Conservation (phyloP, 2,888 invertebrate species). For the Pyrocoelia pectoralis region DNA sequence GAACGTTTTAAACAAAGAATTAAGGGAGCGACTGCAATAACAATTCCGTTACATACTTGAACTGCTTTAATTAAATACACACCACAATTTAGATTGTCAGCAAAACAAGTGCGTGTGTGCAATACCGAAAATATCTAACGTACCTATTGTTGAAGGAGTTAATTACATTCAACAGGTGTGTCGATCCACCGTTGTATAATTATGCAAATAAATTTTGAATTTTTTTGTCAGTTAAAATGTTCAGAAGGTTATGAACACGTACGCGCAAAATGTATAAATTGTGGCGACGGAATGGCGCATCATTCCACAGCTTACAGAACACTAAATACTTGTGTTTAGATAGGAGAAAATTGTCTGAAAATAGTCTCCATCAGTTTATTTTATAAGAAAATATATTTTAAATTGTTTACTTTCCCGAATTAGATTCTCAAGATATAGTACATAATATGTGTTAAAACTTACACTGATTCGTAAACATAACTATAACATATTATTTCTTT, state of each 20-base stretch:
- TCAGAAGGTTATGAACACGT: background rate
- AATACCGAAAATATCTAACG: slow-evolving; percentile 3
- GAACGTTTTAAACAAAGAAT: slow-evolving; percentile 5
- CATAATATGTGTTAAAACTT: too few species aligned
- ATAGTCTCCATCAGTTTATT: too few species aligned
- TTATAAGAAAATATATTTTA: too few species aligned
- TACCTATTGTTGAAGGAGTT: background rate
- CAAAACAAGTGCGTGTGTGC: slow-evolving; percentile 6
- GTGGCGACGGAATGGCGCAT: too few species aligned
- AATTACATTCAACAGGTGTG: slow-evolving; percentile 8
- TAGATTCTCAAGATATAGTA: too few species aligned
- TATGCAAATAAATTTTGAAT: background rate
- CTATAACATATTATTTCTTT: too few species aligned
- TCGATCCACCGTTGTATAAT: slow-evolving; percentile 1
- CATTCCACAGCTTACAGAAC: too few species aligned
- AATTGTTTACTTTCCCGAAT: too few species aligned
- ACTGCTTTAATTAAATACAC: slow-evolving; percentile 5
- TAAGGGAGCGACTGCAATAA: slow-evolving; percentile 10
- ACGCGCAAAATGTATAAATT: background rate
- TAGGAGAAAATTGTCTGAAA: too few species aligned
- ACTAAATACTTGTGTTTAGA: too few species aligned
- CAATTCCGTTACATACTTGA: slow-evolving; percentile 8
- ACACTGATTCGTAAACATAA: too few species aligned
- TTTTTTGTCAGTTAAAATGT: background rate
- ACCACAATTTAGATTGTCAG: background rate